These are phyloP conservation scores for Ciconia boyciana DNA, from an alignment of 2,113 vertebrate species.

Conservation along the genomic window DNA sequence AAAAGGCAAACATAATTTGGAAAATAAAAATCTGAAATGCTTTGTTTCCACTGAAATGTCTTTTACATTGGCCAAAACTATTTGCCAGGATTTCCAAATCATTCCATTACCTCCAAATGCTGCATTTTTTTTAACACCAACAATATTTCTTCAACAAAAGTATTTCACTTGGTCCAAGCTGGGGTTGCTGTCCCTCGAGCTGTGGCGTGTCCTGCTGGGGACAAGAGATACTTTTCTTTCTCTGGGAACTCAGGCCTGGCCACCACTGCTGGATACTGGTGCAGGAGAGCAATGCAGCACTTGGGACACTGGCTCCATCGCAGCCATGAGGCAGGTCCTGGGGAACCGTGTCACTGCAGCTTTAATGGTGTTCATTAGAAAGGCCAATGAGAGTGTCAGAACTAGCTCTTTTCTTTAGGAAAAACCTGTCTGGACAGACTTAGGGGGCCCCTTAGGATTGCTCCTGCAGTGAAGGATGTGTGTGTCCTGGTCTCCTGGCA, in stretches of 20 bases:
- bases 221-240: background rate
- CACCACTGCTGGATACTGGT: background rate
- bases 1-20: background rate
- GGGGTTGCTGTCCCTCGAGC: background rate
- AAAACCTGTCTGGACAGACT: background rate
- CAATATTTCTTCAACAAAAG: background rate
- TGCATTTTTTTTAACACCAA: background rate
- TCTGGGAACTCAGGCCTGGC: background rate
- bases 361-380: background rate
- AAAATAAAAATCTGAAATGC: background rate
- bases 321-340: background rate
- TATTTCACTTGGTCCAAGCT: background rate
- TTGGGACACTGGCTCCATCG: background rate
- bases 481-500: background rate
- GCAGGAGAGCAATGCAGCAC: background rate
- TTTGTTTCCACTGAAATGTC: background rate
- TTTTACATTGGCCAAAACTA: background rate
- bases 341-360: background rate
- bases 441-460: background rate
- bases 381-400: background rate
- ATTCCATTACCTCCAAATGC: background rate
- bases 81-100: background rate
- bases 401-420: background rate
- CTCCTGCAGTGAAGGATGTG: background rate
- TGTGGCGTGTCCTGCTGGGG: background rate